Evolutionary conservation across 2,113 vertebrate species (phyloP), one percentile per base, ranked within the genome.

Genomic region (Butastur rufipennis): DNA sequence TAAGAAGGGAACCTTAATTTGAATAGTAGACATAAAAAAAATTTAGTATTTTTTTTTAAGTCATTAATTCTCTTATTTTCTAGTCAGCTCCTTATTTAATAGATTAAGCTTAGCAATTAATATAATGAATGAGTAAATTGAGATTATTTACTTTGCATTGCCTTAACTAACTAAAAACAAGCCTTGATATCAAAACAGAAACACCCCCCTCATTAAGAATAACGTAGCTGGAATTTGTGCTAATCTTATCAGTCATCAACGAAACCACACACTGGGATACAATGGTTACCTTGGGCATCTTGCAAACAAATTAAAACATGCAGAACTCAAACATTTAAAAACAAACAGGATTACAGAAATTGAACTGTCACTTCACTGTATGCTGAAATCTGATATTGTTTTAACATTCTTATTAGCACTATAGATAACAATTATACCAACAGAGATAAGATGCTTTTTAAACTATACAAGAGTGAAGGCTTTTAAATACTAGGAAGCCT

Each of bases 281-380:
- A 89, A 29, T 50, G 27, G 52, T 79, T 95, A 78, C 85, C 67
- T 89, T 32, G 38, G 34, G 78, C 52, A 95, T 48, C 40, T 71
- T 80, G 66, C 48, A 81, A 94, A 65, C 59, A 85, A 94, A 93
- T 93, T 82, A 72, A 87, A 90, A 94, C 80, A 81, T 50, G 50
- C 56, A 90, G 81, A 80, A 66, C 36, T 66, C 62, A 90, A 71
- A 85, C 36, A 63, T 77, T 85, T 80, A 42, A 94, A 59, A 88
- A 1, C 29, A 86, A 95, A 71, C 32, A 62, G 34, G 32, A 72
- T 88, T 88, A 77, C 20, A 75, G 45, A 93, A 91, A 81, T 66
- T 32, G 47, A 68, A 83, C 34, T 55, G 29, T 85, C 47, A 65
- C 29, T 58, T 95, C 55, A 63, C 10, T 66, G 48, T 87, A 67